These are phyloP conservation scores for Spisula solida DNA, from an alignment of 2,888 invertebrate genomes.

Conservation along the genomic window DNA sequence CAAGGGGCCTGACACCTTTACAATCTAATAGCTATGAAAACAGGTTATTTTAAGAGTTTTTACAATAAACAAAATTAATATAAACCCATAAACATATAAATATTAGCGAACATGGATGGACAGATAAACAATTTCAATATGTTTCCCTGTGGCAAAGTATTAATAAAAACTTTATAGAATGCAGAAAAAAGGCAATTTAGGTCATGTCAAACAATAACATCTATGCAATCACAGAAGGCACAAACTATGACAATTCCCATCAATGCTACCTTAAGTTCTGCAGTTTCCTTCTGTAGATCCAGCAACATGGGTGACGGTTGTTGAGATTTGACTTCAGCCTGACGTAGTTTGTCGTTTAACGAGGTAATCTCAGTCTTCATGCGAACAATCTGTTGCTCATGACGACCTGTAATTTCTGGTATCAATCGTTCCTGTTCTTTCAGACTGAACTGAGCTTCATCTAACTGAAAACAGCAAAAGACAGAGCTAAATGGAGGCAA, in stretches of 20 bases:
- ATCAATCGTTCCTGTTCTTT: conserved; percentile 76
- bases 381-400: conserved; percentile 87
- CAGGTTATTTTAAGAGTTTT: too few relatives aligned
- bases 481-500: neutral
- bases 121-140: too few relatives aligned
- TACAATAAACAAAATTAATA: too few relatives aligned
- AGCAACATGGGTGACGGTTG: conserved; percentile 90
- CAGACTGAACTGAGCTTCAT: conserved; percentile 76
- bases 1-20: too few relatives aligned
- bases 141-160: too few relatives aligned
- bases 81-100: too few relatives aligned
- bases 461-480: conserved; percentile 74
- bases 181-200: neutral
- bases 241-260: too few relatives aligned
- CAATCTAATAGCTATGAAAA: too few relatives aligned
- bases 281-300: conserved; percentile 92
- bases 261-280: conserved; percentile 90
- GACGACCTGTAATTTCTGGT: conserved; percentile 75
- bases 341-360: conserved; percentile 90
- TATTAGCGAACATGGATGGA: too few relatives aligned
- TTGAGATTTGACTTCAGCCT: conserved; percentile 90
- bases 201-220: too few relatives aligned
- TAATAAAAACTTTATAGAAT: neutral
- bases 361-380: conserved; percentile 91
- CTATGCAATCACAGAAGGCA: too few relatives aligned